These are phyloP conservation scores for Periophthalmus modestus DNA, from an alignment of 2,113 vertebrate genomes.

Conservation along the genomic window DNA sequence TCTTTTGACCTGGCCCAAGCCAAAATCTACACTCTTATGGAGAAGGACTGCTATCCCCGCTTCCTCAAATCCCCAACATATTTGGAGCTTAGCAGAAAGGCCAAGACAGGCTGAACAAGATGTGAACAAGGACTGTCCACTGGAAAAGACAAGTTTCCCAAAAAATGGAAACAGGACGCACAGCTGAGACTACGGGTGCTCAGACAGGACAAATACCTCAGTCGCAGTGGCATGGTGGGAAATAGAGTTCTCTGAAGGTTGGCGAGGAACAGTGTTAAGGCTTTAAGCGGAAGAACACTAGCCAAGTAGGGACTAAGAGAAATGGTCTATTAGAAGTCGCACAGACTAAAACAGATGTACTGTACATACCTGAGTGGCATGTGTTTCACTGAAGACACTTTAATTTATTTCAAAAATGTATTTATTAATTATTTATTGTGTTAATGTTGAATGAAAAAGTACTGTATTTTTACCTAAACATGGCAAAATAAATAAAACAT, in stretches of 20 bases:
- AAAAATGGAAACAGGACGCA: background rate
- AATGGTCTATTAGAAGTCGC: conserved; percentile 9
- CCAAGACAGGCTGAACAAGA: conserved; percentile 37
- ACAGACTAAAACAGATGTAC: conserved; percentile 1
- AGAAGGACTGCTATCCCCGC: conserved; percentile 92
- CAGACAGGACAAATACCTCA: conserved; percentile 28
- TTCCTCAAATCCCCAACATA: conserved; percentile 84
- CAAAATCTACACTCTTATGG: conserved; percentile 90
- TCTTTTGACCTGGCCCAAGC: conserved; percentile 85
- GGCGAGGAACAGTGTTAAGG: background rate
- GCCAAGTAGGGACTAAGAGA: background rate
- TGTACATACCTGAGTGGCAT: conserved; percentile 12
- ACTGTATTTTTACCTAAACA: conserved; percentile 32
- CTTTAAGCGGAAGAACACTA: conserved; percentile 15
- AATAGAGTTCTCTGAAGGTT: background rate
- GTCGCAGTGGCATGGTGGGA: background rate
- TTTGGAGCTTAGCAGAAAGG: conserved; percentile 65
- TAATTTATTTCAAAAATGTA: background rate
- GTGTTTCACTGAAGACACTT: conserved; percentile 1
- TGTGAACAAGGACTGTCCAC: background rate
- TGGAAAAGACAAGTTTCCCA: background rate
- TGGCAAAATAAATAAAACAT: conserved; percentile 41
- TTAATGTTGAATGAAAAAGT: conserved; percentile 16
- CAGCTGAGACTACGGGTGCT: conserved; percentile 16
- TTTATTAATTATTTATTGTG: conserved; percentile 9